These are phyloP conservation scores for Chaenogobius annularis DNA, from an alignment of 2,113 vertebrate genomes.

Conservation along the genomic window DNA sequence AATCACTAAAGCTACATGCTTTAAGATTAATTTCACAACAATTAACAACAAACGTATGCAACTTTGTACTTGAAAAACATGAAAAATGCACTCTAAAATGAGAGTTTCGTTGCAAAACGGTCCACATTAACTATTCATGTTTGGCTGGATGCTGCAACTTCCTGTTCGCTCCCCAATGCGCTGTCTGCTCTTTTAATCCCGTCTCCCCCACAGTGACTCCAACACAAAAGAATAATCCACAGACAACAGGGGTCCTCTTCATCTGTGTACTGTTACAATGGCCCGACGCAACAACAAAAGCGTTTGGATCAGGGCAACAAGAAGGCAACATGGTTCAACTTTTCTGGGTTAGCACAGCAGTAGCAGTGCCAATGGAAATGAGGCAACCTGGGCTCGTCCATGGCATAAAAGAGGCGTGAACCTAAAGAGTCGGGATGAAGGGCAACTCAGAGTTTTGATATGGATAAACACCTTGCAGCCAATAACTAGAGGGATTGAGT, in stretches of 20 bases:
- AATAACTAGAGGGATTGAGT: constrained; percentile 22
- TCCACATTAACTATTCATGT: constrained; percentile 50
- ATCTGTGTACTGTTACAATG: constrained; percentile 71
- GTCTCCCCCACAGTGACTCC: constrained; percentile 67
- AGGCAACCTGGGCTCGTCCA: constrained; percentile 48
- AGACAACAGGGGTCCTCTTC: constrained; percentile 71
- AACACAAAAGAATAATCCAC: constrained; percentile 73
- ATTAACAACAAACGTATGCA: no score
- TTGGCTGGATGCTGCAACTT: constrained; percentile 50
- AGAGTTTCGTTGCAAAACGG: constrained; percentile 34
- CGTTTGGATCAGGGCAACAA: constrained; percentile 71
- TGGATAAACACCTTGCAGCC: constrained; percentile 59
- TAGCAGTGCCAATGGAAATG: constrained; percentile 62
- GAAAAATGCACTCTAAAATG: constrained; percentile 8
- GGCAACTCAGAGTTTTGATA: constrained; percentile 39
- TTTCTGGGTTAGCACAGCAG: constrained; percentile 71
- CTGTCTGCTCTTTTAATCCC: constrained; percentile 73
- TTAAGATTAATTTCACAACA: no score
- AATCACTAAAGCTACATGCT: no score
- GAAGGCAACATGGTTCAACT: constrained; percentile 65
- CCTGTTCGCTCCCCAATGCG: constrained; percentile 63
- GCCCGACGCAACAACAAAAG: constrained; percentile 72
- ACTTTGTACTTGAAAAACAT: not conserved
- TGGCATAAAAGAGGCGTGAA: constrained; percentile 51
- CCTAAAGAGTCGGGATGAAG: constrained; percentile 42